Conservation (phyloP, 1,140 invertebrate genomes). For the Micrasema minimum region DNA sequence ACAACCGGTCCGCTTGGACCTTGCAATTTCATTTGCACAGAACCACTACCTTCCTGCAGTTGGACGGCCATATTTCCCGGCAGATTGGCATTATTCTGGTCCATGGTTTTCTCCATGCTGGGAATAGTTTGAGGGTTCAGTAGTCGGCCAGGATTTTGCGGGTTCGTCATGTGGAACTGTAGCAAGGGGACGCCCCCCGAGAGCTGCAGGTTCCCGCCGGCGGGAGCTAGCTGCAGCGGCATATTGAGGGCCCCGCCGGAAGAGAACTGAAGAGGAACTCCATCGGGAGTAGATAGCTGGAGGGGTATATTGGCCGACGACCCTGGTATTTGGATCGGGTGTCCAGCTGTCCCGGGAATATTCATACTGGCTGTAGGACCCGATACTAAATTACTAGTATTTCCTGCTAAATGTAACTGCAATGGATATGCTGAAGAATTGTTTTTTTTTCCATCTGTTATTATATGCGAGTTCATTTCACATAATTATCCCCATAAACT, state of each 20-base stretch:
- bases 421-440: slow-evolving; percentile 33
- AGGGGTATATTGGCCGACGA: slow-evolving; percentile 59
- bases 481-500: slow-evolving; percentile 11
- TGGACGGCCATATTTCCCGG: slow-evolving; percentile 54
- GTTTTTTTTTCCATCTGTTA: slow-evolving; percentile 21
- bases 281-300: slow-evolving; percentile 59
- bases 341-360: slow-evolving; percentile 58
- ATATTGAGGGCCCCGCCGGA: slow-evolving; percentile 65
- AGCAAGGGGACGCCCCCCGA: slow-evolving; percentile 55
- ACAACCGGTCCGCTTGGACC: neutral
- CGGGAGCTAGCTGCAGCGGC: slow-evolving; percentile 61
- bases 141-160: slow-evolving; percentile 50
- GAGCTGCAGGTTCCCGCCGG: slow-evolving; percentile 57
- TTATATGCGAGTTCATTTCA: slow-evolving; percentile 27
- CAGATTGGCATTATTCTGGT: neutral
- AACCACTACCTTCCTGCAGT: slow-evolving; percentile 58
- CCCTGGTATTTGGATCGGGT: slow-evolving; percentile 59
- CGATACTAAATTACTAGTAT: slow-evolving; percentile 9
- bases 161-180: slow-evolving; percentile 55
- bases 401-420: slow-evolving; percentile 35
- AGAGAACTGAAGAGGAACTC: slow-evolving; percentile 61
- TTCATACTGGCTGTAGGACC: slow-evolving; percentile 54
- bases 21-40: slow-evolving; percentile 61
- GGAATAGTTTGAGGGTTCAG: neutral
- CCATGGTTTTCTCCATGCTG: neutral